Evolutionary conservation across 2,113 vertebrate species (phyloP), one percentile per base, ranked within the genome.

Genomic region (Oryzias woworae): DNA sequence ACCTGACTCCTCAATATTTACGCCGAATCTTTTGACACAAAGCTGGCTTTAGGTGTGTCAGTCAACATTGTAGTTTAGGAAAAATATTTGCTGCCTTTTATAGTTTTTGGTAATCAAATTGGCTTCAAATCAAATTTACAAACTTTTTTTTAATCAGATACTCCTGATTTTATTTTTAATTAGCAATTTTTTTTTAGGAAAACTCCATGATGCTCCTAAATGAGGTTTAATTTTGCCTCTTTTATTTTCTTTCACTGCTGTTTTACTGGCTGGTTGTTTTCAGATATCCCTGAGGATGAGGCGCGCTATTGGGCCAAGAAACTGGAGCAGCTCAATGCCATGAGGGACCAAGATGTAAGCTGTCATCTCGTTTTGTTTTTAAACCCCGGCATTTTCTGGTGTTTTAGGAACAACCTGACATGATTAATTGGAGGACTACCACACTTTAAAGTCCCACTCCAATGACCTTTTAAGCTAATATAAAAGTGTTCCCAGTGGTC

Each of bases 251-350:
- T 66, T 36, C 10, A 36, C 36, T 36, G 36, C 36, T 58, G 24
- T 64, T 62, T 76, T 62, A 60, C 6, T 67, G 26, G 18, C 43
- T 71, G 77, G 59, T 78, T 56, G 26, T 63, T 78, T 87, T 0
- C 87, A 99, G 97, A 99, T 85, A 98, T 99, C 73, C 97, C 97
- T 0, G 97, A 99, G 79, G 97, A 98, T 74, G 97, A 99, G 83
- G 97, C 97, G 0, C 95, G 95, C 22, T 99, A 99, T 70, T 99
- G 97, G 97, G 96, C 97, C 62, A 98, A 98, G 85, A 98, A 99
- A 87, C 90, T 99, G 83, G 97, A 99, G 83, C 96, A 98, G 85
- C 91, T 99, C 49, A 99, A 99, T 0, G 95, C 97, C 17, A 95
- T 99, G 97, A 77, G 95, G 74, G 96, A 98, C 88, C 97, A 99